These are phyloP conservation scores for Malthinus flaveolus DNA, from an alignment of 2,888 invertebrate genomes.

Conservation along the genomic window DNA sequence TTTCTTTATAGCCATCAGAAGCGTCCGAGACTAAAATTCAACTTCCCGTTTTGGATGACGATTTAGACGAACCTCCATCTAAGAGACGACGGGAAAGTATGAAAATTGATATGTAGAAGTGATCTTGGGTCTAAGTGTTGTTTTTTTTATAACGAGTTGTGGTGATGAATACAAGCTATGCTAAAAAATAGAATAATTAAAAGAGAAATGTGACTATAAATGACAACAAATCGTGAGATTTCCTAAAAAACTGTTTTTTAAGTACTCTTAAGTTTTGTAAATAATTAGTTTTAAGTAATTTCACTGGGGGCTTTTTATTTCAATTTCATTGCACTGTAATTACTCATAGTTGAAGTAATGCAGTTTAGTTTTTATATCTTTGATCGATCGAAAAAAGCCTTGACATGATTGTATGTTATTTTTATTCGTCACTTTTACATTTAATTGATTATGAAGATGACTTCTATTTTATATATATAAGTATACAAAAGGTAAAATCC, in stretches of 20 bases:
- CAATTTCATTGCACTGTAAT: too few species aligned
- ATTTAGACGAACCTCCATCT: constrained; percentile 53
- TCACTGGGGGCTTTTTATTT: neutral
- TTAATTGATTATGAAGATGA: neutral
- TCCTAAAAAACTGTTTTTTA: neutral
- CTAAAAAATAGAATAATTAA: neutral
- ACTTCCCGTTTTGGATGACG: constrained; percentile 69
- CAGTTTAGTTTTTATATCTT: too few species aligned
- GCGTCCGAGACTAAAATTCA: constrained; percentile 80
- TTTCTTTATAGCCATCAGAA: constrained; percentile 68
- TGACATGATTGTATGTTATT: neutral
- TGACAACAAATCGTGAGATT: constrained; percentile 3
- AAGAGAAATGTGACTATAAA: neutral
- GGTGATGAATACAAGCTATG: neutral
- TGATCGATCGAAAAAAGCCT: too few species aligned
- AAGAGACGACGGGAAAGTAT: constrained; percentile 51
- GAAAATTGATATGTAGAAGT: constrained; percentile 49
- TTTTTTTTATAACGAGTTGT: neutral
- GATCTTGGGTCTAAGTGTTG: constrained; percentile 24
- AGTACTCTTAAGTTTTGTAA: neutral
- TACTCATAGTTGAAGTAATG: too few species aligned
- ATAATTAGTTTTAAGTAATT: constrained; percentile 1
- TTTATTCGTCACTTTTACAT: neutral
- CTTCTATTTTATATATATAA: constrained; percentile 1
- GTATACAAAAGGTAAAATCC: constrained; percentile 1